A percentile compares a stretch with the other conserved stretches of the same genome.
Conservation (phyloP, 2,888 invertebrate species). For the Ophraella communa region DNA sequence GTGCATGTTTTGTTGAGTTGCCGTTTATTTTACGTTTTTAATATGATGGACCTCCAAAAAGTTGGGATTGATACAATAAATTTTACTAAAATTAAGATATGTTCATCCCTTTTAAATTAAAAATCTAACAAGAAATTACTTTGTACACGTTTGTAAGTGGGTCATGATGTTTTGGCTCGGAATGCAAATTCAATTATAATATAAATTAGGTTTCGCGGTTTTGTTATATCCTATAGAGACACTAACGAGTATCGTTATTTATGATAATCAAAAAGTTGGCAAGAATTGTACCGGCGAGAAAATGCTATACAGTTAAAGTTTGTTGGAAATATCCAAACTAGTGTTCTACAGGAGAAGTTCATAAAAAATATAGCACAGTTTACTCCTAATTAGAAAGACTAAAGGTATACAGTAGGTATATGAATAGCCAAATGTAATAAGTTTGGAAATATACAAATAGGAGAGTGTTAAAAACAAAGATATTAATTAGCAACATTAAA, state of each 20-base stretch:
- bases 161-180: conserved; percentile 10
- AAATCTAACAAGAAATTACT: conserved; percentile 1
- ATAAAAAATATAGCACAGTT: not conserved
- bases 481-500: too few relatives aligned
- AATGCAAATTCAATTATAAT: conserved; percentile 23
- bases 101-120: not conserved
- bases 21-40: too few relatives aligned
- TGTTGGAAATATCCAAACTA: not conserved
- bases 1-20: too few relatives aligned
- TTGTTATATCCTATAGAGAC: not conserved
- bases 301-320: not conserved
- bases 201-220: conserved; percentile 16
- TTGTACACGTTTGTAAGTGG: not conserved
- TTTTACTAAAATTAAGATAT: not conserved
- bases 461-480: too few relatives aligned
- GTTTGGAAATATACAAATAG: too few relatives aligned
- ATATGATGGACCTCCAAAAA: too few relatives aligned
- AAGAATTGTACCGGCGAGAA: conserved; percentile 13
- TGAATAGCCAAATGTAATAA: too few relatives aligned
- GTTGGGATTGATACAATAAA: too few relatives aligned
- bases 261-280: conserved; percentile 21
- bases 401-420: not conserved
- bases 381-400: not conserved
- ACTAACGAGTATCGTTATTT: conserved; percentile 7
- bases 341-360: not conserved